Percentiles rank a stretch among this genome's conserved stretches.
phyloP scores from a whole-genome alignment of 2,113 vertebrate genomes.

The Thryonomys swinderianus region DNA sequence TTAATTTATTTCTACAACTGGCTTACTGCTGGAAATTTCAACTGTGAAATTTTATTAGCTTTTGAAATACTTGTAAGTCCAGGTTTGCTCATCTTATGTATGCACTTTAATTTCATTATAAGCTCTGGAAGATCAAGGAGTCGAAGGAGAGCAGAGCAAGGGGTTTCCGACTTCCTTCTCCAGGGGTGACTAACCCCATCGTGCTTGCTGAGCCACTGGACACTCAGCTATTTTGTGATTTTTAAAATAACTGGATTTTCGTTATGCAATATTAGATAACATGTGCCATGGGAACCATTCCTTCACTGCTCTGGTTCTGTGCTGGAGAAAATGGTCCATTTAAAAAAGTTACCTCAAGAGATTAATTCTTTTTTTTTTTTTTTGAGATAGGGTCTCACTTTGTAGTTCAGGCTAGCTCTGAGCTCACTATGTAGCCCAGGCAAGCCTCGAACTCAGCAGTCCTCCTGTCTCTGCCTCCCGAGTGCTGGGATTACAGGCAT shows the following conservation, averaged over 20 bases:
- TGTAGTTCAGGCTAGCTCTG: too few species aligned
- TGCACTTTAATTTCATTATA: constrained; percentile 2
- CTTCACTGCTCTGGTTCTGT: background rate
- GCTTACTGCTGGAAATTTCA: background rate
- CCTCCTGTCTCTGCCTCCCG: too few species aligned
- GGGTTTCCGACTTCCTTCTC: background rate
- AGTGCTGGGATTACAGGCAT: too few species aligned
- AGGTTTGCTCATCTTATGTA: background rate
- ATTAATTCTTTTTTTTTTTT: too few species aligned
- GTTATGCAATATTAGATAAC: background rate
- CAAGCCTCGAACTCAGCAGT: too few species aligned
- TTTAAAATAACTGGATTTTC: constrained; percentile 34
- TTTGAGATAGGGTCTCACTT: too few species aligned
- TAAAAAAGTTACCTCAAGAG: background rate
- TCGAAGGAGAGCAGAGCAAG: background rate
- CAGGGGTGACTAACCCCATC: background rate
- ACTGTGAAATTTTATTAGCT: background rate
- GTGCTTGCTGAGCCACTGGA: background rate
- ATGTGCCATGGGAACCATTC: background rate
- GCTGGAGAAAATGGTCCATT: background rate
- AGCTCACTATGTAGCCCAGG: too few species aligned
- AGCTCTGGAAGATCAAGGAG: background rate
- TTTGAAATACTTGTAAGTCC: background rate
- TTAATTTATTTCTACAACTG: background rate
- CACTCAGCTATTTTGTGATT: background rate